These are phyloP conservation scores for Lepus timidus DNA, from an alignment of 2,113 vertebrate species.

Conservation along the genomic window DNA sequence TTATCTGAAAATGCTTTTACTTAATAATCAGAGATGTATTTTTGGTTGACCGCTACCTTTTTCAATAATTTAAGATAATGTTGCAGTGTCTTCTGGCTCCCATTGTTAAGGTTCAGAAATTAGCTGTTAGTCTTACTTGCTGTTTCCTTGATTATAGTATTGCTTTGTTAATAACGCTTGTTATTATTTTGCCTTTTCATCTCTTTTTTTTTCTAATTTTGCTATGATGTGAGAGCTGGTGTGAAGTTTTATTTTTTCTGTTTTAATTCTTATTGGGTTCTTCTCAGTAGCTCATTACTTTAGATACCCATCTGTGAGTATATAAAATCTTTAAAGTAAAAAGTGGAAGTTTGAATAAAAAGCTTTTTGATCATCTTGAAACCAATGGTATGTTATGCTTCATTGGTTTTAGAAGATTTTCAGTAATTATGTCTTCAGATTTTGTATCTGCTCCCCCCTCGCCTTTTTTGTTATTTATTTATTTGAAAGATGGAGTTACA, in stretches of 20 bases:
- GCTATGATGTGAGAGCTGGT: not conserved
- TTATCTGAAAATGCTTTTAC: slow-evolving; percentile 35
- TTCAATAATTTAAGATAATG: not conserved
- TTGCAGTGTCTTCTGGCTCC: not conserved
- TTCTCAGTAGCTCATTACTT: too few species aligned
- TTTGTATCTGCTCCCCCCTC: not conserved
- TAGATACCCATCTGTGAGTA: too few species aligned
- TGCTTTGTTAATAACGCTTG: not conserved
- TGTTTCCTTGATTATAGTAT: not conserved
- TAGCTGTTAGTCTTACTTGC: not conserved
- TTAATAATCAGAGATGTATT: slow-evolving; percentile 1
- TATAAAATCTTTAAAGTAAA: too few species aligned
- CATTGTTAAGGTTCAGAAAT: not conserved
- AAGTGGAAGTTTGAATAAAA: too few species aligned
- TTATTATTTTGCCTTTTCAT: not conserved
- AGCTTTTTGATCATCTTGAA: not conserved
- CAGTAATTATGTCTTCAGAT: not conserved
- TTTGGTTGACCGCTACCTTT: not conserved
- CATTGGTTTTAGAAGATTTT: slow-evolving; percentile 3
- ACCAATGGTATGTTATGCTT: slow-evolving; percentile 13
- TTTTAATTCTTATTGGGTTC: not conserved
- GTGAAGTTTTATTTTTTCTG: not conserved
- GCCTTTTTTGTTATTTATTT: too few species aligned
- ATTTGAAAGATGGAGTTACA: too few species aligned
- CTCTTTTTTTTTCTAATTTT: not conserved